phyloP scores from a whole-genome alignment of 2,113 vertebrate species.

The Caloenas nicobarica region DNA sequence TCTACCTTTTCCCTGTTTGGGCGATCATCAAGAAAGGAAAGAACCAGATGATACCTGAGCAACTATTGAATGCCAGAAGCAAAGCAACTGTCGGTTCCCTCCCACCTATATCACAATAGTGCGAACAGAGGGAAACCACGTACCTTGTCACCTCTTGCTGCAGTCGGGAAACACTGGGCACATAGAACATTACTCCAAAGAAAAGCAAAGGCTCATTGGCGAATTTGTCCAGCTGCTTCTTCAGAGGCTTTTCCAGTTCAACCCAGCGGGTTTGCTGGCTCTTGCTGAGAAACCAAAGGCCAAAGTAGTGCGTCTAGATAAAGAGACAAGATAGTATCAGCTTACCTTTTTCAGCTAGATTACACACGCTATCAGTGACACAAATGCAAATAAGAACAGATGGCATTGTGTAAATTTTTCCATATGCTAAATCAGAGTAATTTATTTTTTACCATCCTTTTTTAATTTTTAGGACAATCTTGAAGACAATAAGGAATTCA shows the following conservation, averaged over 20 bases:
- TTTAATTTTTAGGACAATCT: not conserved
- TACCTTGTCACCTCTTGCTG: slow-evolving; percentile 96
- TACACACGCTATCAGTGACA: not conserved
- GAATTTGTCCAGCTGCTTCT: slow-evolving; percentile 98
- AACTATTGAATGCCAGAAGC: not conserved
- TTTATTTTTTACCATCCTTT: not conserved
- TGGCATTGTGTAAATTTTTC: not conserved
- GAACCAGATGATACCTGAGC: not conserved
- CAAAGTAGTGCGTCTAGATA: slow-evolving; percentile 90
- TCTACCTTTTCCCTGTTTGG: not conserved
- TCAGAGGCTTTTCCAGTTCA: slow-evolving; percentile 96
- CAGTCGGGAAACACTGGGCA: slow-evolving; percentile 89
- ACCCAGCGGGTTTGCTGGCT: slow-evolving; percentile 92
- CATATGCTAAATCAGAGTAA: not conserved
- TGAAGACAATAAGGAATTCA: not conserved
- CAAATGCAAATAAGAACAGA: not conserved
- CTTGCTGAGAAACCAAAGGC: slow-evolving; percentile 95
- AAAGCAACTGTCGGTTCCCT: not conserved
- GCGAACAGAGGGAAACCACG: not conserved
- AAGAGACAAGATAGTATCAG: slow-evolving; percentile 36
- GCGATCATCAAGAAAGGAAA: not conserved
- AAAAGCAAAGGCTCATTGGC: slow-evolving; percentile 94
- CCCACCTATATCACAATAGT: not conserved
- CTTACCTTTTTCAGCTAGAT: not conserved
- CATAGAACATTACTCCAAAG: slow-evolving; percentile 98